phyloP scores from a whole-genome alignment of 1,140 invertebrate species.

The Monomorium pharaonis region DNA sequence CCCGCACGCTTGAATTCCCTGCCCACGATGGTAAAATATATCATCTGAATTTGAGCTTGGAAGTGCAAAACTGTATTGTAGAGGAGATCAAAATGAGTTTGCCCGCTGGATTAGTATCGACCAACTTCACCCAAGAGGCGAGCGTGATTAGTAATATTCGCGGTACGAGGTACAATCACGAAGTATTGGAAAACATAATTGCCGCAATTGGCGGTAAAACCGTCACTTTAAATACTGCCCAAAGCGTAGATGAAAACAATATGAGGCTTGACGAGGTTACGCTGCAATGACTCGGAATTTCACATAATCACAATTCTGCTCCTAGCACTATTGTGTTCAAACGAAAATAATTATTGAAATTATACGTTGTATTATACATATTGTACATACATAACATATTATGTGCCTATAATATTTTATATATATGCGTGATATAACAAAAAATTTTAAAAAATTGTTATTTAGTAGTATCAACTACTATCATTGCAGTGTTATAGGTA shows the following conservation, averaged over 20 bases:
- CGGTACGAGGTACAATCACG: constrained; percentile 78
- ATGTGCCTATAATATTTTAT: constrained; percentile 17
- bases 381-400: background rate
- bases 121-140: constrained; percentile 73
- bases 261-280: constrained; percentile 44
- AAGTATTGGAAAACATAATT: constrained; percentile 79
- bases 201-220: constrained; percentile 80
- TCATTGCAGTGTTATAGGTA: background rate
- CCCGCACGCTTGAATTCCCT: constrained; percentile 75
- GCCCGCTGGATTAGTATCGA: constrained; percentile 72
- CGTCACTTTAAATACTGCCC: constrained; percentile 65
- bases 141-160: constrained; percentile 81
- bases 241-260: constrained; percentile 75
- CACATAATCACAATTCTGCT: constrained; percentile 39
- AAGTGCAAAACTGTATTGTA: constrained; percentile 79
- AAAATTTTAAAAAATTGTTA: background rate
- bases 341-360: constrained; percentile 10
- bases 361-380: constrained; percentile 12
- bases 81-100: constrained; percentile 81
- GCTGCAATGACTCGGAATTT: constrained; percentile 6
- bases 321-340: constrained; percentile 46
- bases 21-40: constrained; percentile 60
- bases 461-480: background rate
- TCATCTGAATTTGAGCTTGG: constrained; percentile 76
- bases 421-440: background rate